These are phyloP conservation scores for Cyclargus thomasi DNA, from an alignment of 1,140 invertebrate species.

Conservation along the genomic window DNA sequence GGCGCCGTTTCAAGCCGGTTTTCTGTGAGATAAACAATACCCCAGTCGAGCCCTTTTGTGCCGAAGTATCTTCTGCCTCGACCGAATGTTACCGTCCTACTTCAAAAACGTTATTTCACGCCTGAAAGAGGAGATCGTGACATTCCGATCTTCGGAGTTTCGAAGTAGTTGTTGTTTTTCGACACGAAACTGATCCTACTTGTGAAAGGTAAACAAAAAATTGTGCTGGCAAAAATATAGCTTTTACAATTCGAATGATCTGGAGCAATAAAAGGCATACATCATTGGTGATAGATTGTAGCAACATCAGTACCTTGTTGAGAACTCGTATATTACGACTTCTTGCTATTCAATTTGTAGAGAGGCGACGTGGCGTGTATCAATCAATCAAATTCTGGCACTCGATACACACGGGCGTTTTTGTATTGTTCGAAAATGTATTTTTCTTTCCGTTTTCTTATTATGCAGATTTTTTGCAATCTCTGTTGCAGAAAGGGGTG, in stretches of 20 bases:
- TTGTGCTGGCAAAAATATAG: background rate
- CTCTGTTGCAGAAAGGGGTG: too few species aligned
- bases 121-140: too few species aligned
- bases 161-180: too few species aligned
- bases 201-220: background rate
- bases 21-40: too few species aligned
- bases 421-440: background rate
- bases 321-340: constrained; percentile 36
- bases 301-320: constrained; percentile 20
- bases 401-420: constrained; percentile 25
- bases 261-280: constrained; percentile 8
- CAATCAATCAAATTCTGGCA: constrained; percentile 34
- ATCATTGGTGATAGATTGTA: constrained; percentile 21
- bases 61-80: too few species aligned
- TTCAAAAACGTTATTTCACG: too few species aligned
- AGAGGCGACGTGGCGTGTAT: constrained; percentile 31
- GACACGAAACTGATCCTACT: background rate
- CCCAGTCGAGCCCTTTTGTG: too few species aligned
- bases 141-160: too few species aligned
- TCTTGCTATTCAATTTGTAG: constrained; percentile 28
- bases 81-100: too few species aligned
- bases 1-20: too few species aligned
- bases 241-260: background rate
- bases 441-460: background rate
- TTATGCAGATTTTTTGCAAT: background rate